Conservation (phyloP, 2,797 vertebrate species). For the Austrolebias charrua region DNA sequence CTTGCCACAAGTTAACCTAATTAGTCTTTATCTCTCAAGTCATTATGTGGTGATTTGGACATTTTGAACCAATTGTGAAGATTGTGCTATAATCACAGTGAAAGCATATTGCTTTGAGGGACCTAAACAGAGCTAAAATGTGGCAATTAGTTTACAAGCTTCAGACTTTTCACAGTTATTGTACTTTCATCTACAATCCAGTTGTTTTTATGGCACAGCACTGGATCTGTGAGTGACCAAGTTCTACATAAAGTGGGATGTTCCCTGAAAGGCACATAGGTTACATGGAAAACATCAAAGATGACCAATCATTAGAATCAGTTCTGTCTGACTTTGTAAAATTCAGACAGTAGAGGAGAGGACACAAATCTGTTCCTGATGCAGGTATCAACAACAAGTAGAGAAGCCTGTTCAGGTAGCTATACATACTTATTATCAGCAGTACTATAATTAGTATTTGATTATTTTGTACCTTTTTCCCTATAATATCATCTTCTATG, state of each 20-base stretch:
- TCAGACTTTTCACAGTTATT: too few species aligned
- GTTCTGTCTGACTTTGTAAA: constrained; percentile 4
- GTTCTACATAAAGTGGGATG: neutral
- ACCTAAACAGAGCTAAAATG: neutral
- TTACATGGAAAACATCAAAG: constrained; percentile 15
- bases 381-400: constrained; percentile 26
- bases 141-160: neutral
- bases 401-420: constrained; percentile 13
- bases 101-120: neutral
- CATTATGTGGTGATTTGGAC: neutral
- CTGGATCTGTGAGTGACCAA: neutral
- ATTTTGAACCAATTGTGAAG: constrained; percentile 1
- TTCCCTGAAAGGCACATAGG: neutral
- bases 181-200: too few species aligned
- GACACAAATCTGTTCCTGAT: constrained; percentile 15
- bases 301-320: constrained; percentile 17
- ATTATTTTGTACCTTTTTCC: constrained; percentile 14
- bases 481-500: constrained; percentile 32
- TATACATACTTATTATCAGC: constrained; percentile 36
- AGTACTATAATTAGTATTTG: constrained; percentile 47
- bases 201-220: too few species aligned
- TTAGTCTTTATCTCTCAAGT: neutral
- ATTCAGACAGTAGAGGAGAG: neutral
- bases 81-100: constrained; percentile 3
- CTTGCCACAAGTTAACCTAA: neutral